Evolutionary conservation across 2,113 vertebrate species (phyloP).

Genomic region (Arenaria interpres): DNA sequence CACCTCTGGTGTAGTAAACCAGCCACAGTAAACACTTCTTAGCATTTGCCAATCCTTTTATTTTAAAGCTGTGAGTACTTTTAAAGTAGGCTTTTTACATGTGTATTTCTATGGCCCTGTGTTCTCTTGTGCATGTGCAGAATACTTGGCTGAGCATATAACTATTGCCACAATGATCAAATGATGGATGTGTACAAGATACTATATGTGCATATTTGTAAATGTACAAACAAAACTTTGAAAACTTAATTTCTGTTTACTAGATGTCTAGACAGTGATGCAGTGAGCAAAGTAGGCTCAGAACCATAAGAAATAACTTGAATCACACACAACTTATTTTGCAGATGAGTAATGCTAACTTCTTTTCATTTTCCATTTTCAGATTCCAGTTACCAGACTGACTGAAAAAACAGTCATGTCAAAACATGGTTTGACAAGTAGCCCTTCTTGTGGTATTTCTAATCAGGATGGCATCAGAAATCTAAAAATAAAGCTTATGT

Average conservation of each 20-base stretch:
- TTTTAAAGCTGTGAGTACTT: not conserved
- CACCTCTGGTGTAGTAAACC: not conserved
- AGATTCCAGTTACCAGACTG: not conserved
- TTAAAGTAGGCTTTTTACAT: not conserved
- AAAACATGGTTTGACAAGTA: not conserved
- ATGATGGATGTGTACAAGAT: not conserved
- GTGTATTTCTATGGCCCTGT: not conserved
- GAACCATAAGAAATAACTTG: not conserved
- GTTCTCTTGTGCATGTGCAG: not conserved
- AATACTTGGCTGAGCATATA: not conserved
- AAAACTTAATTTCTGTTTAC: not conserved
- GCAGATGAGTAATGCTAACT: not conserved
- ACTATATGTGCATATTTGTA: not conserved
- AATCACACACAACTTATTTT: not conserved
- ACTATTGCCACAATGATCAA: not conserved
- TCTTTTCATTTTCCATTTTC: not conserved
- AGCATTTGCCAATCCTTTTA: not conserved
- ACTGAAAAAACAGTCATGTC: not conserved
- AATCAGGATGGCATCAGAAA: not conserved
- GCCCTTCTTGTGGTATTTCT: not conserved
- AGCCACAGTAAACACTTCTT: not conserved
- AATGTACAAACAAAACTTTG: not conserved
- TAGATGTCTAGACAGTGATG: not conserved
- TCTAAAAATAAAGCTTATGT: not conserved
- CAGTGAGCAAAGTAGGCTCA: not conserved